Percentiles rank a stretch among this genome's conserved stretches.
phyloP scores from a whole-genome alignment of 1,140 invertebrate species.

The Trialeurodes vaporariorum region DNA sequence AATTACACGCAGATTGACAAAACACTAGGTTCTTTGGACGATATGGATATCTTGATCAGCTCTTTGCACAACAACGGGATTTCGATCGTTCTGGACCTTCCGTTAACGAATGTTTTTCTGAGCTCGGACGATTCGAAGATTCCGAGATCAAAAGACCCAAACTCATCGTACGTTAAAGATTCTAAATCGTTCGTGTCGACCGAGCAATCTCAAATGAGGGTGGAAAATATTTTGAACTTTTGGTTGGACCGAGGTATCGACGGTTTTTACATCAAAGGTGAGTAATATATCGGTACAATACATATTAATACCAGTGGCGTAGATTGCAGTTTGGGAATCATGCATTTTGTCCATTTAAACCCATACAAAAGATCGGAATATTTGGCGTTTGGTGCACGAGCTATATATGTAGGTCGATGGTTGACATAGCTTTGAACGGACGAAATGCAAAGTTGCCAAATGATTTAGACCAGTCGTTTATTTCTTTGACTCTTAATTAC shows the following conservation, averaged over 20 bases:
- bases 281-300: constrained; percentile 41
- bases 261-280: constrained; percentile 70
- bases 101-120: constrained; percentile 38
- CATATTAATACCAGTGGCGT: too few species aligned
- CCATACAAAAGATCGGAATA: too few species aligned
- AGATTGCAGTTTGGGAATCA: too few species aligned
- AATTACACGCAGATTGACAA: constrained; percentile 47
- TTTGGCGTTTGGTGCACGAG: too few species aligned
- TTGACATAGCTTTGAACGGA: too few species aligned
- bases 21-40: constrained; percentile 47
- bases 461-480: too few species aligned
- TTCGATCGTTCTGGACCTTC: constrained; percentile 60
- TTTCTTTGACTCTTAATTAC: too few species aligned
- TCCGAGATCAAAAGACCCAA: not conserved
- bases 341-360: too few species aligned
- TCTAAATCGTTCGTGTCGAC: not conserved
- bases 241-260: constrained; percentile 56
- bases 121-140: not conserved
- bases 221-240: constrained; percentile 44
- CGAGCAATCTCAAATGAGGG: constrained; percentile 14
- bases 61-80: constrained; percentile 52
- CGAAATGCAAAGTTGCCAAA: too few species aligned
- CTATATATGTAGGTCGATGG: too few species aligned
- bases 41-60: constrained; percentile 48
- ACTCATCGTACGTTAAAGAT: not conserved